Percentiles rank a stretch among this genome's conserved stretches.
Evolutionary conservation across 2,888 invertebrate genomes (phyloP).

Genomic region (Encarsia formosa): DNA sequence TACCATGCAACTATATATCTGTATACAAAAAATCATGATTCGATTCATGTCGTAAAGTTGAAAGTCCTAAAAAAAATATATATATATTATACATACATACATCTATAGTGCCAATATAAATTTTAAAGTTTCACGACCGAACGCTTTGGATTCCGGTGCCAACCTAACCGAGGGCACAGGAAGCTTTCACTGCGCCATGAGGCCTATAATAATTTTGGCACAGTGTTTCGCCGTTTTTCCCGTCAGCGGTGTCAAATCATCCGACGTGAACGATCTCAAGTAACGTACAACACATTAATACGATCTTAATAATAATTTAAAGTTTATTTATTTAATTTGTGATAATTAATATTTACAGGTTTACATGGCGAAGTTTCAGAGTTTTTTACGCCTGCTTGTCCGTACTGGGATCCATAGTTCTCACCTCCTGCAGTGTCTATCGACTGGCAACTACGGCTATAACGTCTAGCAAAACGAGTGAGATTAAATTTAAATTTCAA

Average conservation of each 20-base stretch:
- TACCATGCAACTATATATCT: too few relatives aligned
- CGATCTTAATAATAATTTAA: too few relatives aligned
- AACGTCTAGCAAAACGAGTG: constrained; percentile 44
- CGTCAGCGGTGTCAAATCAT: constrained; percentile 51
- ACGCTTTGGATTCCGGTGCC: constrained; percentile 18
- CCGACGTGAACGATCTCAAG: constrained; percentile 49
- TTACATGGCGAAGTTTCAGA: constrained; percentile 46
- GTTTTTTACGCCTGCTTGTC: constrained; percentile 39
- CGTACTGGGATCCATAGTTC: constrained; percentile 31
- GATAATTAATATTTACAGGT: constrained; percentile 33
- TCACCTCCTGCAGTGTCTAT: constrained; percentile 38
- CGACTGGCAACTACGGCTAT: constrained; percentile 37
- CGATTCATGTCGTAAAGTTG: neutral
- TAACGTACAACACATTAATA: constrained; percentile 31
- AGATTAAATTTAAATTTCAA: too few relatives aligned
- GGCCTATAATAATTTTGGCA: constrained; percentile 54
- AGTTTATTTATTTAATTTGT: neutral
- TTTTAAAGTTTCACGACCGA: constrained; percentile 16
- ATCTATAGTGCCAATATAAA: too few relatives aligned
- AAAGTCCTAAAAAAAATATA: neutral
- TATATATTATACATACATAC: neutral
- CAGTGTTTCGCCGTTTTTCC: constrained; percentile 57
- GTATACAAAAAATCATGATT: neutral
- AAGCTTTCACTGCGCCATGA: constrained; percentile 53
- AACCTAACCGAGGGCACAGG: constrained; percentile 36